Evolutionary conservation across 2,888 invertebrate species (phyloP).

Genomic region (Timema podura): DNA sequence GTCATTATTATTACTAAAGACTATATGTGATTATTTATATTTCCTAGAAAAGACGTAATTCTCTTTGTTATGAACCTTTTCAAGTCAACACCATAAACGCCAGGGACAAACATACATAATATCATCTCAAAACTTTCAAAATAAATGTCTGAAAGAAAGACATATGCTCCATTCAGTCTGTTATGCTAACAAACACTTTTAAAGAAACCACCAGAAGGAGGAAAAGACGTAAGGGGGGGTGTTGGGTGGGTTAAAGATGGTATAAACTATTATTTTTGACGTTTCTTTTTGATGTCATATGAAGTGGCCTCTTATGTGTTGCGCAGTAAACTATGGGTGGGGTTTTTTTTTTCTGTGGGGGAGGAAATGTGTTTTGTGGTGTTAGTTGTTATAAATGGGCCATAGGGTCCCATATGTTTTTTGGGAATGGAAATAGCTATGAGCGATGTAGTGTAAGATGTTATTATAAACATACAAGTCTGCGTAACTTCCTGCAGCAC

Average conservation of each 20-base stretch:
- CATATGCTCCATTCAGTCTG: constrained; percentile 12
- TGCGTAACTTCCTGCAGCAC: background rate
- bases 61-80: too few species aligned
- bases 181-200: constrained; percentile 6
- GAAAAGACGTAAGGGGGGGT: too few species aligned
- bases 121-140: too few species aligned
- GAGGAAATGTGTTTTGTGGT: too few species aligned
- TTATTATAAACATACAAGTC: constrained; percentile 6
- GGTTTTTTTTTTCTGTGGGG: background rate
- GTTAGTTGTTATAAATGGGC: too few species aligned
- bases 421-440: constrained; percentile 11
- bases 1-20: too few species aligned
- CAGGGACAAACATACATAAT: too few species aligned
- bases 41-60: too few species aligned
- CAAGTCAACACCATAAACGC: too few species aligned
- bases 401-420: too few species aligned
- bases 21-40: too few species aligned
- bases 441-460: constrained; percentile 2
- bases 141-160: background rate
- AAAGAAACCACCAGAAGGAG: background rate
- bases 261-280: constrained; percentile 25
- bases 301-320: constrained; percentile 23
- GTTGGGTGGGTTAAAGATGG: constrained; percentile 15
- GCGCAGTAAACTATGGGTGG: constrained; percentile 1
- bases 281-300: constrained; percentile 30